Percentiles rank a stretch among this genome's conserved stretches.
Conservation (phyloP, 2,888 invertebrate genomes). For the Sinodicranocentrus sp. region DNA sequence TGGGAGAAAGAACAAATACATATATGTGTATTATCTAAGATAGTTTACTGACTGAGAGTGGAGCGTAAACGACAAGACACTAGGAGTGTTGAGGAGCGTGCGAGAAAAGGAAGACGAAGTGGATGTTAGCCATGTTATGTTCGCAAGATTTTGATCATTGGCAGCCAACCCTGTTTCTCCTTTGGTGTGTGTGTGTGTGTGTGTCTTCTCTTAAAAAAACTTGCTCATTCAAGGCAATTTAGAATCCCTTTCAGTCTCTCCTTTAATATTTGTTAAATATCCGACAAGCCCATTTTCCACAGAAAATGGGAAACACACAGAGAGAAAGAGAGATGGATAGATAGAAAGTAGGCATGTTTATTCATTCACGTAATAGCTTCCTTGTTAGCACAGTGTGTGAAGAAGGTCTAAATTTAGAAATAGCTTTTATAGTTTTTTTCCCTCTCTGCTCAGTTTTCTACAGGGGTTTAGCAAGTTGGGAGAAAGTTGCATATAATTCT, state of each 20-base stretch:
- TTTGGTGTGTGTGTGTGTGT: too few relatives aligned
- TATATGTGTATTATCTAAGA: background rate
- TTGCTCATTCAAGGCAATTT: conserved; percentile 52
- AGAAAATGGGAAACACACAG: conserved; percentile 35
- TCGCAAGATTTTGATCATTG: conserved; percentile 51
- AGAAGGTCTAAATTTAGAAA: conserved; percentile 56
- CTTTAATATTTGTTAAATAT: conserved; percentile 65
- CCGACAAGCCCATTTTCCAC: conserved; percentile 49
- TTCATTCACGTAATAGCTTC: conserved; percentile 55
- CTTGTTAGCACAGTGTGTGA: conserved; percentile 51
- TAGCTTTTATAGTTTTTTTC: background rate
- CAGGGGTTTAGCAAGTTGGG: background rate
- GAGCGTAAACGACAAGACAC: background rate
- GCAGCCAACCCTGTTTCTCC: conserved; percentile 41
- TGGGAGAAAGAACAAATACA: too few relatives aligned
- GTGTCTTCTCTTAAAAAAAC: too few relatives aligned
- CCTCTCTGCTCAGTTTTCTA: background rate
- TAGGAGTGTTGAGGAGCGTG: background rate
- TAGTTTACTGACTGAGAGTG: background rate
- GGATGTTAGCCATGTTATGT: too few relatives aligned
- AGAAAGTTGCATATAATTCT: conserved; percentile 30
- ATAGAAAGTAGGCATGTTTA: conserved; percentile 24
- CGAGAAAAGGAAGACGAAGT: background rate
- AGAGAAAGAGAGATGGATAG: conserved; percentile 33
- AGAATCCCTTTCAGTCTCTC: conserved; percentile 51